A percentile compares a stretch with the other conserved stretches of the same genome.
phyloP scores from a whole-genome alignment of 2,888 invertebrate species.

The Rhyacophila evoluta region DNA sequence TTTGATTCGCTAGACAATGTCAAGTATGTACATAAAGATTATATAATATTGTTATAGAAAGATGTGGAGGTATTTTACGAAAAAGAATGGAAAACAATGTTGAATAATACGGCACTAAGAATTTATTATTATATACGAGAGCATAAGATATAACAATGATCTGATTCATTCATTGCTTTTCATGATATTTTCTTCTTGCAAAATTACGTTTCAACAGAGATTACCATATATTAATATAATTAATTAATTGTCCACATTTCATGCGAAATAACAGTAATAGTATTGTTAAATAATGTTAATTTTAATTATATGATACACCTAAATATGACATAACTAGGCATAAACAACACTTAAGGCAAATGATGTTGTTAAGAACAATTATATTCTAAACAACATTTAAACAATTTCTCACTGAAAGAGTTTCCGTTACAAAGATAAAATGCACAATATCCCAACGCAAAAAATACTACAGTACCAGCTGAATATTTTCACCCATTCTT shows the following conservation, averaged over 20 bases:
- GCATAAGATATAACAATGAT: constrained; percentile 1
- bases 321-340: constrained; percentile 35
- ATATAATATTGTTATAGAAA: neutral
- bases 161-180: constrained; percentile 5
- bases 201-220: neutral
- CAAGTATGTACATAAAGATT: too few species aligned
- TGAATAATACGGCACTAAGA: neutral
- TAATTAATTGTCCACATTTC: constrained; percentile 33
- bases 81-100: neutral
- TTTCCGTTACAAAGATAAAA: constrained; percentile 33
- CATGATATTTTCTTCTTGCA: constrained; percentile 15
- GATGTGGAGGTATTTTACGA: neutral
- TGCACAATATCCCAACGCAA: constrained; percentile 35
- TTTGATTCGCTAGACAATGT: neutral
- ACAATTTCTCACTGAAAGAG: constrained; percentile 33
- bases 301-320: constrained; percentile 32
- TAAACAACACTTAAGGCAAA: constrained; percentile 50
- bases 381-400: constrained; percentile 18
- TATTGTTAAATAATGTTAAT: constrained; percentile 31
- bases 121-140: neutral
- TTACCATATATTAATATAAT: constrained; percentile 6
- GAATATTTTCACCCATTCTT: neutral
- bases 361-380: neutral
- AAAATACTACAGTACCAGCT: constrained; percentile 10
- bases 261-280: constrained; percentile 43